Evolutionary conservation across 2,888 invertebrate species (phyloP).

Genomic region (Sthenelais limicola): DNA sequence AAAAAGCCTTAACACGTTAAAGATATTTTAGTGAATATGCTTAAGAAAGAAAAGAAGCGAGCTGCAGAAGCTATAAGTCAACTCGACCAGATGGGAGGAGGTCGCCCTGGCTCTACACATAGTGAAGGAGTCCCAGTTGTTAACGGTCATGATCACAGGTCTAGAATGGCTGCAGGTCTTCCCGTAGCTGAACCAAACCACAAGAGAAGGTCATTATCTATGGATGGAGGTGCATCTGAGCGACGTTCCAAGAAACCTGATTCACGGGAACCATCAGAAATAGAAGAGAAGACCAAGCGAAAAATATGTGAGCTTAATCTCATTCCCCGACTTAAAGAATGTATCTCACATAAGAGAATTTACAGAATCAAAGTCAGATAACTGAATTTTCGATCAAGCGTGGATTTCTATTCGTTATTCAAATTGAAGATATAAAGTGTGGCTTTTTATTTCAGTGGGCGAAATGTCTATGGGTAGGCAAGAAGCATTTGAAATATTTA

Average conservation of each 20-base stretch:
- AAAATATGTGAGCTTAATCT: slow-evolving; percentile 61
- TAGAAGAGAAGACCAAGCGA: slow-evolving; percentile 57
- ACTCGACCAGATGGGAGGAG: slow-evolving; percentile 50
- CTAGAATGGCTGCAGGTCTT: slow-evolving; percentile 4
- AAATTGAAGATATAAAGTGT: not conserved
- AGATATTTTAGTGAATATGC: slow-evolving; percentile 71
- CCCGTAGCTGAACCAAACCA: not conserved
- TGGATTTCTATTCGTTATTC: no score
- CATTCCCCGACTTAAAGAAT: not conserved
- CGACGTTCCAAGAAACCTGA: not conserved
- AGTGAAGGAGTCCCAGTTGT: slow-evolving; percentile 23
- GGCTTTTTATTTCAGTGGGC: slow-evolving; percentile 62
- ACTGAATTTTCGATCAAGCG: no score
- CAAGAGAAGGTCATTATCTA: not conserved
- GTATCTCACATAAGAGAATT: no score
- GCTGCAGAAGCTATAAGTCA: slow-evolving; percentile 58
- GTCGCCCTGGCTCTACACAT: slow-evolving; percentile 3
- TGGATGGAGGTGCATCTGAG: not conserved
- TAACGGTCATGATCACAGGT: slow-evolving; percentile 9
- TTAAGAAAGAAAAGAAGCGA: slow-evolving; percentile 71
- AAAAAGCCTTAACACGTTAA: no score
- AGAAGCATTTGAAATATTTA: slow-evolving; percentile 71
- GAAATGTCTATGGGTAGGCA: slow-evolving; percentile 71
- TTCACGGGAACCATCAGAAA: slow-evolving; percentile 14
- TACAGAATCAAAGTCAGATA: no score